These are phyloP conservation scores for Leptonema lineaticorne DNA, from an alignment of 1,140 invertebrate genomes.

Conservation along the genomic window DNA sequence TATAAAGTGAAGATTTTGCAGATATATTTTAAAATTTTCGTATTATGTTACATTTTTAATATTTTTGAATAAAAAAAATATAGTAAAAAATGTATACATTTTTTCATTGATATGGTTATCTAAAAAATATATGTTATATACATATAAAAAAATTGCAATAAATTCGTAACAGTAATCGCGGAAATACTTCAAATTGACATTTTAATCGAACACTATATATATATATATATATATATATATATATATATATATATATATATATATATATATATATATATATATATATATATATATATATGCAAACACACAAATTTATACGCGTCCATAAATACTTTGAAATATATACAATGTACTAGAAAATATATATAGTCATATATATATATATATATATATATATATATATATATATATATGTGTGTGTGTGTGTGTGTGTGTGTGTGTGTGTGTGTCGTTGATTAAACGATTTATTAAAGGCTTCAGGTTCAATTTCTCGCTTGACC, in stretches of 20 bases:
- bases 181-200: too few relatives aligned
- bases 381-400: neutral
- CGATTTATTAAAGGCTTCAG: conserved; percentile 15
- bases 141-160: neutral
- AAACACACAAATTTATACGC: too few relatives aligned
- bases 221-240: neutral
- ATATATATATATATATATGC: neutral
- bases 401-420: neutral
- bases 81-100: neutral
- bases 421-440: neutral
- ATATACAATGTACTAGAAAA: neutral
- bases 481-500: conserved; percentile 17
- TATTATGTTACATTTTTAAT: neutral
- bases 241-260: neutral
- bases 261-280: neutral
- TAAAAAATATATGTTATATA: too few relatives aligned
- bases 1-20: too few relatives aligned
- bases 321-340: too few relatives aligned
- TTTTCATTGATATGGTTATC: too few relatives aligned
- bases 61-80: neutral
- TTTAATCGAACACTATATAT: neutral
- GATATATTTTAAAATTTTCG: neutral
- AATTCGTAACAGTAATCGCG: neutral
- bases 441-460: conserved; percentile 2
- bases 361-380: neutral